Evolutionary conservation across 2,113 vertebrate species (phyloP).

Genomic region (Otus sunia): DNA sequence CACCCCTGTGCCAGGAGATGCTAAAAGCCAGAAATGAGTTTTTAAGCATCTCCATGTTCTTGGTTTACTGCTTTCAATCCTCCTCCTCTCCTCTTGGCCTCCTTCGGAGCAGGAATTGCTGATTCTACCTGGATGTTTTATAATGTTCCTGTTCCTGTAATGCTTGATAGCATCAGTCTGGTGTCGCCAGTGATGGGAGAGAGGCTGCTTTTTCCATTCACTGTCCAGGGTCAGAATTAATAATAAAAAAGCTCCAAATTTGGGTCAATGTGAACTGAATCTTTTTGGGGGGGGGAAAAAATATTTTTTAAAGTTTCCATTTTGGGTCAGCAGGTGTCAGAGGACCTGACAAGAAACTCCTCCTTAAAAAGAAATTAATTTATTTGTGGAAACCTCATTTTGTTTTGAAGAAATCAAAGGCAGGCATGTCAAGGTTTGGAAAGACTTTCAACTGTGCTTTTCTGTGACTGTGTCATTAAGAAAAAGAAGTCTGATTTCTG

Average conservation of each 20-base stretch:
- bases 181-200: not conserved
- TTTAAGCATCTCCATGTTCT: not conserved
- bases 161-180: too few species aligned
- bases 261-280: not conserved
- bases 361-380: not conserved
- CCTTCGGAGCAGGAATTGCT: not conserved
- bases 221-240: not conserved
- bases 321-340: slow-evolving; percentile 20
- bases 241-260: not conserved
- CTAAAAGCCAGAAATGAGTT: not conserved
- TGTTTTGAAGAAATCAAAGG: slow-evolving; percentile 26
- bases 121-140: not conserved
- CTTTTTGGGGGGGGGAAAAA: not conserved
- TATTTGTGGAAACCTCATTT: not conserved
- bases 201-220: not conserved
- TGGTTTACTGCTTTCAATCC: not conserved
- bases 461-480: not conserved
- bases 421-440: not conserved
- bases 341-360: not conserved
- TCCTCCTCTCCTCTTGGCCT: not conserved
- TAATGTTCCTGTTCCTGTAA: not conserved
- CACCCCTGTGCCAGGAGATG: not conserved
- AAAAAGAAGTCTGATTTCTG: not conserved
- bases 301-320: not conserved
- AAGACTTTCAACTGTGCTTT: not conserved